phyloP scores from a whole-genome alignment of 2,113 vertebrate genomes.

The Tenebrosternarchus preto region DNA sequence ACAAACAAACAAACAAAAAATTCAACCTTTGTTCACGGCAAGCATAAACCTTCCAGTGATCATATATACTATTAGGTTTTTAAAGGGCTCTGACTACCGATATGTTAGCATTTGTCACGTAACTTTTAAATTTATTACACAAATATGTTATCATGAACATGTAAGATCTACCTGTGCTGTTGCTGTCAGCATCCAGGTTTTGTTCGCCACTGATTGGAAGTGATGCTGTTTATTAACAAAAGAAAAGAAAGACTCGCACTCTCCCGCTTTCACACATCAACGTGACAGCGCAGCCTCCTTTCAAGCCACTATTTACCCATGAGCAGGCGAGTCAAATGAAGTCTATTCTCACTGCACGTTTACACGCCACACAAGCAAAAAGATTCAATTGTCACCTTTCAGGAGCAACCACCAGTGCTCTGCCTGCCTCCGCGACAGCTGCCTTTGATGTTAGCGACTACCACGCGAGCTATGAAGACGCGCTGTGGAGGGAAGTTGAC shows the following conservation, averaged over 20 bases:
- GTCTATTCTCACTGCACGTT: constrained; percentile 49
- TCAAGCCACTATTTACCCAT: constrained; percentile 55
- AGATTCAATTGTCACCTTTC: constrained; percentile 64
- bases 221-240: constrained; percentile 51
- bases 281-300: constrained; percentile 59
- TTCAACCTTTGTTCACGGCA: too few relatives aligned
- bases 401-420: constrained; percentile 53
- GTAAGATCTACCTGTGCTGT: constrained; percentile 42
- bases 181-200: constrained; percentile 52
- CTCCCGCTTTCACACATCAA: constrained; percentile 38
- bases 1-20: too few relatives aligned
- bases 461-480: constrained; percentile 56
- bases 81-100: neutral
- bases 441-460: constrained; percentile 61
- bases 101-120: neutral
- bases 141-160: constrained; percentile 33
- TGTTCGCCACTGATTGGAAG: constrained; percentile 52
- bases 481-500: constrained; percentile 58
- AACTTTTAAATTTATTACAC: constrained; percentile 3
- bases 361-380: constrained; percentile 50
- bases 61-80: neutral
- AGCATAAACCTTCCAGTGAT: too few relatives aligned
- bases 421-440: constrained; percentile 26
- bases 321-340: constrained; percentile 51
- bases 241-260: neutral